Conservation (phyloP, 1,140 invertebrate species). For the Paraescarpia echinospica region DNA sequence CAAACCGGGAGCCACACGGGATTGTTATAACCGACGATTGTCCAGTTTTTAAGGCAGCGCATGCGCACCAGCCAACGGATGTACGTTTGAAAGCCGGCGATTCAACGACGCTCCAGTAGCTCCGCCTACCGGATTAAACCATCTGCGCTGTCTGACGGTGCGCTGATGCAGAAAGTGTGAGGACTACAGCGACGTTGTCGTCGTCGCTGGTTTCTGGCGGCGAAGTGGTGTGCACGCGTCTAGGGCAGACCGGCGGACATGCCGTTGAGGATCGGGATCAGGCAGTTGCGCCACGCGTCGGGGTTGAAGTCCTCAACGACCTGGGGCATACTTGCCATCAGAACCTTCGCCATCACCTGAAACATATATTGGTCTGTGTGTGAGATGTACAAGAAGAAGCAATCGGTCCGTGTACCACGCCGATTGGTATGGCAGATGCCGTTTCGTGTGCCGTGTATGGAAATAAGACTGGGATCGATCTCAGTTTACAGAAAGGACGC, state of each 20-base stretch:
- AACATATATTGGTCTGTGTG: not conserved
- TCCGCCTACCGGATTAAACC: not conserved
- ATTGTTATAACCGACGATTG: not conserved
- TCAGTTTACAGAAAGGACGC: no score
- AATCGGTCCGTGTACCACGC: no score
- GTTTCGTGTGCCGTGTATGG: no score
- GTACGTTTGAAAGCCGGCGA: not conserved
- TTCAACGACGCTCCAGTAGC: not conserved
- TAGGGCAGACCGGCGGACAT: not conserved
- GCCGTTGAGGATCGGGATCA: not conserved
- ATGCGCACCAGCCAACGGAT: no score
- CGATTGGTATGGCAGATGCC: no score
- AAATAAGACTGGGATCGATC: no score
- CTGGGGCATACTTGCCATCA: constrained; percentile 11
- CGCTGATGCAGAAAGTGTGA: not conserved
- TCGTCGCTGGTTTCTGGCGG: not conserved
- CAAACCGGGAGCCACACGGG: not conserved
- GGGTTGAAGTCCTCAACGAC: constrained; percentile 19
- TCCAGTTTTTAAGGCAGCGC: not conserved
- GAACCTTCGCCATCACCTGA: constrained; percentile 15
- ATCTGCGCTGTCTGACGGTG: not conserved
- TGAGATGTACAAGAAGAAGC: not conserved
- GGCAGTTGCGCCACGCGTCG: constrained; percentile 17
- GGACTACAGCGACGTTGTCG: not conserved
- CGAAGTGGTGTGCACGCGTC: not conserved